Evolutionary conservation across 2,888 invertebrate species (phyloP), one percentile per base, ranked within the genome.

Genomic region (Pammene aurita): DNA sequence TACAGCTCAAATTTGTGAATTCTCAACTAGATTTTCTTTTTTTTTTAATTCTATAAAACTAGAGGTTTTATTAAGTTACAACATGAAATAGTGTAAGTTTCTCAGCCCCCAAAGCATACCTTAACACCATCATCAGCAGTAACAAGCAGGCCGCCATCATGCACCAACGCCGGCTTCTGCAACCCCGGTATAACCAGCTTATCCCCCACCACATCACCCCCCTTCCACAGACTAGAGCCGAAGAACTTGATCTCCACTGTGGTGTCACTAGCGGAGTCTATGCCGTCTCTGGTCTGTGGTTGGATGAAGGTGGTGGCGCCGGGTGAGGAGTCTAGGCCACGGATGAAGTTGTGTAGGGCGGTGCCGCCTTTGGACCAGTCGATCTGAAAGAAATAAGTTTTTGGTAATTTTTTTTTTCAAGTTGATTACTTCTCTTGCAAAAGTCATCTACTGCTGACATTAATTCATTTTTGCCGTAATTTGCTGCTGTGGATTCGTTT

Each of bases 251-350:
- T 79, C 75, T 92, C 88, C 26, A 90, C 71, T n/a, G 80, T 80
- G 1, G 80, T 73, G 2, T 84, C 85, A 26, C 78, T 80, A 34
- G 83, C 84, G 34, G 90, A 86, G 0, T 81, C 81, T 4, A 88
- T 79, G 7, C 90, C 81, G 0, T 93, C 93, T 60, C 82, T 87
- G 18, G 83, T 86, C 72, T 90, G 89, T 48, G 85, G 80, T 70
- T 84, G 82, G 62, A 92, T 87, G 72, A 87, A 86, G 0, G 96
- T 94, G 87, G 97, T 95, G 0, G 99, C 98, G 0, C 99, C 99
- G 0, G 99, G 99, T 0, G 98, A 97, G 4, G 98, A 98, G 84
- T 99, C 99, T 79, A 98, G 93, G 0, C 97, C 98, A 18, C 99
- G 94, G 74, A 99, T 96, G 83, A 98, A 99, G 86, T 99, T 97